Evolutionary conservation across 2,888 invertebrate genomes (phyloP), one percentile per base, ranked within the genome.

Genomic region (Acrobasis suavella): DNA sequence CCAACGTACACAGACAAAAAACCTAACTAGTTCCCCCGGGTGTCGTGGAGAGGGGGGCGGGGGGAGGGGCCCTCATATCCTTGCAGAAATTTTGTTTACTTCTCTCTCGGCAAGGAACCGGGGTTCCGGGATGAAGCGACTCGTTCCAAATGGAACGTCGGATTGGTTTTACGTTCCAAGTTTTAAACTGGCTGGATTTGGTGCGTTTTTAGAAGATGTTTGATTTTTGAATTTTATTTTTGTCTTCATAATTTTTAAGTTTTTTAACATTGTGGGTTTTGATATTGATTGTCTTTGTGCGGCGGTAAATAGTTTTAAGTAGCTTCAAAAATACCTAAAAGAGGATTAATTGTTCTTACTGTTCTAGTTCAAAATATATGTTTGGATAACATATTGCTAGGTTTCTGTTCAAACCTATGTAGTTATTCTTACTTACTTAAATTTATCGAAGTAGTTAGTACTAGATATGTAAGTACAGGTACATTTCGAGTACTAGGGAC

Each of bases 81-180:
- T 91, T 90, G 87, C 86, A 90, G 91, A 88, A 89, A 91, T 88
- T 91, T 91, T 91, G 91, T 91, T 91, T 91, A 91, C 91, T 88
- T 91, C 90, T 84, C 82, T 80, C 86, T 85, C 83, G 81, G 83
- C 83, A 91, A 89, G 89, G 89, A 89, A 85, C 81, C 81, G 78
- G 76, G 75, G 72, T 73, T 81, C 80, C 83, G 79, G 81, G 78
- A 78, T 77, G 72, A 81, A 76, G 74, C 80, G 73, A 74, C 77
- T 68, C 69, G 81, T 80, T 82, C 79, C 78, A 81, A 86, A 87
- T 86, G 83, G 85, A 86, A 85, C 84, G 73, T 74, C 78, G 77
- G 64, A 86, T 88, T 85, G 85, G 80, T 79, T 83, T 78, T 78
- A 75, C 78, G 75, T 80, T 81, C 74, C 68, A 69, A 74, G 75